Percentiles rank a stretch among this genome's conserved stretches.
Evolutionary conservation across 2,797 vertebrate genomes (phyloP).

Genomic region (Anisognathus igniventris): DNA sequence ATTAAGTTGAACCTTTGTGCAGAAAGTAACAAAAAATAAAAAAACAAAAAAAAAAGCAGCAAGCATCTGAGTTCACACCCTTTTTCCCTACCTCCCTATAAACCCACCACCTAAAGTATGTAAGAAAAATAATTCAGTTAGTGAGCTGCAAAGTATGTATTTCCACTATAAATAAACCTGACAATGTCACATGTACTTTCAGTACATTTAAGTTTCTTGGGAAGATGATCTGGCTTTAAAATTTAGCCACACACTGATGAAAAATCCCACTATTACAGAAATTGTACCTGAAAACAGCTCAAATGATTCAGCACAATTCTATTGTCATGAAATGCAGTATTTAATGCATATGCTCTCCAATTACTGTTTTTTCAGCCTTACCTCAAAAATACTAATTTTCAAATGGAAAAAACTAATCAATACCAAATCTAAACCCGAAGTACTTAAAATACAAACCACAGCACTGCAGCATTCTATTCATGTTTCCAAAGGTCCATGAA

Average conservation of each 20-base stretch:
- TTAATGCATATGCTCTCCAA: background rate
- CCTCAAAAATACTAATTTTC: conserved; percentile 9
- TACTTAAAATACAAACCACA: background rate
- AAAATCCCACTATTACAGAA: background rate
- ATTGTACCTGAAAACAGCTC: background rate
- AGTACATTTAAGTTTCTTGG: background rate
- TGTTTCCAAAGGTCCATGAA: background rate
- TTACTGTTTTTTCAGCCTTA: background rate
- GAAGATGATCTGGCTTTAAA: background rate
- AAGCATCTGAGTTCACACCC: background rate
- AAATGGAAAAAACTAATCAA: background rate
- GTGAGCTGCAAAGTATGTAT: background rate
- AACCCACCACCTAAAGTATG: background rate
- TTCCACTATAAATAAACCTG: background rate
- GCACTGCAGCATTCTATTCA: background rate
- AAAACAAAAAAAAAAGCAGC: background rate
- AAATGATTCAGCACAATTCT: background rate
- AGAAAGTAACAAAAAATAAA: background rate
- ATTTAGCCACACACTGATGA: background rate
- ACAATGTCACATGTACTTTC: background rate
- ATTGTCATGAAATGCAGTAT: background rate
- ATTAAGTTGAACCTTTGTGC: background rate
- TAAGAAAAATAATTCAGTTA: background rate
- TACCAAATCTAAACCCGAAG: background rate
- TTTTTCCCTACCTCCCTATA: background rate